Evolutionary conservation across 2,888 invertebrate species (phyloP).

Genomic region (Hetaerina titia): DNA sequence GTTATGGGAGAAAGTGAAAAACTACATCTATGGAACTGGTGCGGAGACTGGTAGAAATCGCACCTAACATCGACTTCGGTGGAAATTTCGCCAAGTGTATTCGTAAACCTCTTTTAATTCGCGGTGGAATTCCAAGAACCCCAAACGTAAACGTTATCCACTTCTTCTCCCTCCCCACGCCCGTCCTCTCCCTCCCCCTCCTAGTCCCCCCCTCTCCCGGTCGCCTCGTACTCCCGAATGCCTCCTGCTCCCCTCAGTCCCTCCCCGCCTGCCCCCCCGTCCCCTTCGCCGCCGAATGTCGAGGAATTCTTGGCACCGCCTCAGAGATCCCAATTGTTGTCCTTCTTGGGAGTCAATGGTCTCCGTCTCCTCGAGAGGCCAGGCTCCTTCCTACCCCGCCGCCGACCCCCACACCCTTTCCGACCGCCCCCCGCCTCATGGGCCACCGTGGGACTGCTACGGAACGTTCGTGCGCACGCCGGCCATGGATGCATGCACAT

Average conservation of each 20-base stretch:
- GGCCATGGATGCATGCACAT: too few species aligned
- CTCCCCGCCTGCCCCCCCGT: neutral
- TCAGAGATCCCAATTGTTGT: slow-evolving; percentile 55
- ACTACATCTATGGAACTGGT: too few species aligned
- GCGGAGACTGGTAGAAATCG: too few species aligned
- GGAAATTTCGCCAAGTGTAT: too few species aligned
- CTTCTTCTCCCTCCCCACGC: neutral
- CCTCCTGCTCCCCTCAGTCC: neutral
- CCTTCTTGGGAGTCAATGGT: slow-evolving; percentile 64
- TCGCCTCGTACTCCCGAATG: neutral
- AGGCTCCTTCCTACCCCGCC: neutral
- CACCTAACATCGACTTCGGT: too few species aligned
- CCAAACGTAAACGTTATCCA: neutral
- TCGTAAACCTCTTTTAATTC: neutral
- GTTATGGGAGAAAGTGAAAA: too few species aligned
- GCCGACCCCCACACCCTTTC: neutral
- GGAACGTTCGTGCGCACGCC: neutral
- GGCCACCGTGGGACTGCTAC: neutral
- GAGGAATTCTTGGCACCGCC: slow-evolving; percentile 43
- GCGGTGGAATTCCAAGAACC: slow-evolving; percentile 4
- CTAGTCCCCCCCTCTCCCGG: neutral
- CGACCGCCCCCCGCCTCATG: neutral
- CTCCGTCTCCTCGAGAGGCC: slow-evolving; percentile 6
- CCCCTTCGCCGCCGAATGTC: neutral
- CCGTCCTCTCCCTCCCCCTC: neutral